Conservation (phyloP, 2,888 invertebrate species). For the Helobdella robusta region DNA sequence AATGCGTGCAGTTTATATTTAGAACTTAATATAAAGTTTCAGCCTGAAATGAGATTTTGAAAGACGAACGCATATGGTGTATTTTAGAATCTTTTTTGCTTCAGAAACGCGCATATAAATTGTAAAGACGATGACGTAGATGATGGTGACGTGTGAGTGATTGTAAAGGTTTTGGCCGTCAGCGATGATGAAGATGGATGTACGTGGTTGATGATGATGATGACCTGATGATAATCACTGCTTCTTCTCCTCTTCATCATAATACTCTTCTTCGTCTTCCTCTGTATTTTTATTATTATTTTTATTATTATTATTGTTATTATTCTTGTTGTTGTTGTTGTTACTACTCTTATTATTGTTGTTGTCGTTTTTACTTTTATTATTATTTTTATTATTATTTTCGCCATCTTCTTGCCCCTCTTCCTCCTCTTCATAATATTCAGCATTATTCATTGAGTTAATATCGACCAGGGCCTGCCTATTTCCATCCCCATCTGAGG, state of each 20-base stretch:
- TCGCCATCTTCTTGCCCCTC: constrained; percentile 12
- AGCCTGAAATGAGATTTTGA: too few species aligned
- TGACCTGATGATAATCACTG: background rate
- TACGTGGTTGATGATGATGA: background rate
- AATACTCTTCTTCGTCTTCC: background rate
- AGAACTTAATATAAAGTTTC: too few species aligned
- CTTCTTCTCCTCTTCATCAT: background rate
- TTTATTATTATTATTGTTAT: background rate
- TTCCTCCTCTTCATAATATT: background rate
- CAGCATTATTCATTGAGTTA: too few species aligned
- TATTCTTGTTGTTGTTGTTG: background rate
- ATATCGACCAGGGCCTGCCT: background rate
- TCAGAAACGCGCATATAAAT: too few species aligned
- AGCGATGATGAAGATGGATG: too few species aligned
- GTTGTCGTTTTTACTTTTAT: background rate
- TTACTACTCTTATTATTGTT: background rate
- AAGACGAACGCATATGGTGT: too few species aligned
- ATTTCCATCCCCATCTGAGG: background rate
- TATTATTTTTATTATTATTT: background rate
- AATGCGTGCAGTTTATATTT: too few species aligned
- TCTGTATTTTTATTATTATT: background rate
- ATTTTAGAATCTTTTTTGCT: too few species aligned
- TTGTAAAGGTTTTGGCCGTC: too few species aligned
- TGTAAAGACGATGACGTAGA: too few species aligned
- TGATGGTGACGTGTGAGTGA: too few species aligned